These are phyloP conservation scores for Theodoxus fluviatilis DNA, from an alignment of 2,888 invertebrate species.

Conservation along the genomic window DNA sequence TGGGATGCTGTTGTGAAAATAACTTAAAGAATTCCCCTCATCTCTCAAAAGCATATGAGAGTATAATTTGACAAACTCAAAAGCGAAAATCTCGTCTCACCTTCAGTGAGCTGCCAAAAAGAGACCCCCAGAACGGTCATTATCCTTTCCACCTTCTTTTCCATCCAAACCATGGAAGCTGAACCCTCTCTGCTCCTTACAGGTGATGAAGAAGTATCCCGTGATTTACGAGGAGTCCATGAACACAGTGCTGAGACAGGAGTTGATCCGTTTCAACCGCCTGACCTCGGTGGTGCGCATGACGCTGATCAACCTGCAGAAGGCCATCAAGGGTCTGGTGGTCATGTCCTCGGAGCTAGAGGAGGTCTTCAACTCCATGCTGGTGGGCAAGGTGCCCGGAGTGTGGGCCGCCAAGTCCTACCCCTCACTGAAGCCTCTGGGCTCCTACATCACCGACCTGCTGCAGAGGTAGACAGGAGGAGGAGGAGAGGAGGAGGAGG, in stretches of 20 bases:
- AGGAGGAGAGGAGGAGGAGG: background rate
- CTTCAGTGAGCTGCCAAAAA: too few species aligned
- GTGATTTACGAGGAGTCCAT: conserved; percentile 65
- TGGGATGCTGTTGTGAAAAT: too few species aligned
- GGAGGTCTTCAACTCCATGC: conserved; percentile 65
- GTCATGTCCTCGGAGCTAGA: conserved; percentile 66
- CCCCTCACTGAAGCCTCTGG: conserved; percentile 65
- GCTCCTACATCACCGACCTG: conserved; percentile 68
- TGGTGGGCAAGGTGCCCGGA: conserved; percentile 63
- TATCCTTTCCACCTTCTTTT: background rate
- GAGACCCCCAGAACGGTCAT: background rate
- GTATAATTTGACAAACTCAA: background rate
- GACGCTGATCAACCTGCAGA: conserved; percentile 62
- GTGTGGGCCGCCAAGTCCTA: conserved; percentile 66
- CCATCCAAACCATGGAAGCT: background rate
- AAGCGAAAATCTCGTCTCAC: too few species aligned
- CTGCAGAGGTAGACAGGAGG: conserved; percentile 70
- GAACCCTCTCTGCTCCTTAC: conserved; percentile 23
- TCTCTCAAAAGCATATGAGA: too few species aligned
- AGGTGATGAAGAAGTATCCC: conserved; percentile 65
- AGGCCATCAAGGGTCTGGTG: conserved; percentile 65
- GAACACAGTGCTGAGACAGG: conserved; percentile 66
- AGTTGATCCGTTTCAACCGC: conserved; percentile 64
- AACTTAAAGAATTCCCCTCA: too few species aligned
- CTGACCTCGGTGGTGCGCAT: conserved; percentile 60